Conservation (phyloP, 2,113 vertebrate species). For the Heterotilapia buettikoferi region DNA sequence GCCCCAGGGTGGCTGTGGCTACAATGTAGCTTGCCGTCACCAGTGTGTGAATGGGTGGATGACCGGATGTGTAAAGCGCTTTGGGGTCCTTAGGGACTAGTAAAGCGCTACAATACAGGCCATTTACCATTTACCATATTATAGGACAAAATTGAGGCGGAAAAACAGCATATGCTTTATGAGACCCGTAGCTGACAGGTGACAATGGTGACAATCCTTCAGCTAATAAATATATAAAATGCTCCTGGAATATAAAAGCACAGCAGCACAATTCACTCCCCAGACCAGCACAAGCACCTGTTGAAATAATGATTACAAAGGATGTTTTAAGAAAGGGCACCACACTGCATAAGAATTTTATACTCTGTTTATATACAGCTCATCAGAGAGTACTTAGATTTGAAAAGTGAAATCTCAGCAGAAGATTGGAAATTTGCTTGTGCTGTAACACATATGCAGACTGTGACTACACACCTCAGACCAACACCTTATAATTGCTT, state of each 20-base stretch:
- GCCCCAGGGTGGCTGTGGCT: too few relatives aligned
- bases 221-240: background rate
- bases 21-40: too few relatives aligned
- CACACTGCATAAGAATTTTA: background rate
- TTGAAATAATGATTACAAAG: background rate
- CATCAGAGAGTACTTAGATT: background rate
- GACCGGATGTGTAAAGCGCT: too few relatives aligned
- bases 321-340: background rate
- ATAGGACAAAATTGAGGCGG: accelerated
- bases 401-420: background rate
- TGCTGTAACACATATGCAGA: background rate
- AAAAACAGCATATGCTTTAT: background rate
- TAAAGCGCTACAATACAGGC: too few relatives aligned
- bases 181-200: background rate
- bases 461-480: background rate
- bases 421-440: background rate
- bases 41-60: too few relatives aligned
- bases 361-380: background rate
- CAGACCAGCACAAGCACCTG: background rate
- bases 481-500: background rate
- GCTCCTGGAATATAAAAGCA: background rate
- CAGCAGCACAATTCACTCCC: background rate
- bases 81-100: too few relatives aligned
- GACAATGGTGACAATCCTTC: background rate
- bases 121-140: too few relatives aligned